Evolutionary conservation across 2,113 vertebrate genomes (phyloP).

Genomic region (Thunnus thynnus): DNA sequence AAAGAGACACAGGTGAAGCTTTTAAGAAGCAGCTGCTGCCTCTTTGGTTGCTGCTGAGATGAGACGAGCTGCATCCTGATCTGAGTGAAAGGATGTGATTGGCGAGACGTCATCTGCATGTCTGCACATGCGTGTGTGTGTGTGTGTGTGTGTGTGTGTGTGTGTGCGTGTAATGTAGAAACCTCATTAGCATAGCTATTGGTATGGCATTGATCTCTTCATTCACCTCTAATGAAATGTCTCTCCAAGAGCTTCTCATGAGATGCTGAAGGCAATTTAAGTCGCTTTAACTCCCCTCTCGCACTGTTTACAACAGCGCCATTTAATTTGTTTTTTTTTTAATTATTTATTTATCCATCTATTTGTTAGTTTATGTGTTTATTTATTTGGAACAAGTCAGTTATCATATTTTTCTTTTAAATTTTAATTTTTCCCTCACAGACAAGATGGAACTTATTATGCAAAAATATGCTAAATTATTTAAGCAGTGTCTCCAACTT

Average conservation of each 20-base stretch:
- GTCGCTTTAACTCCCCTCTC: constrained; percentile 16
- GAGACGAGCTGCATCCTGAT: constrained; percentile 21
- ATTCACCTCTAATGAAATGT: constrained; percentile 78
- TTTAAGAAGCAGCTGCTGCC: no score
- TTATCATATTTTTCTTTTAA: no score
- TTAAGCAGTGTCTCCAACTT: no score
- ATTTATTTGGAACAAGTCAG: background rate
- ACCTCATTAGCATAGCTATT: constrained; percentile 48
- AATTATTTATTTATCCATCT: no score
- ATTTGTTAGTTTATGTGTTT: background rate
- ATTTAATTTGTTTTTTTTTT: background rate
- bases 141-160: constrained; percentile 3
- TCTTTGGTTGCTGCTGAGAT: background rate
- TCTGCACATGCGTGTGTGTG: background rate
- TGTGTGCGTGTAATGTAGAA: constrained; percentile 3
- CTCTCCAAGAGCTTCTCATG: constrained; percentile 74
- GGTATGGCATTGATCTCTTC: constrained; percentile 75
- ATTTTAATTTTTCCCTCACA: no score
- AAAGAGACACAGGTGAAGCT: no score
- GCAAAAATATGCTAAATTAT: no score
- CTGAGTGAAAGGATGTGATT: constrained; percentile 8
- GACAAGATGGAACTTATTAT: no score
- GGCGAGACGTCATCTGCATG: background rate
- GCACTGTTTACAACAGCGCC: background rate
- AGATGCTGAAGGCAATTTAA: constrained; percentile 72